Percentiles rank a stretch among this genome's conserved stretches.
These are phyloP conservation scores for Deroplatys truncata DNA, from an alignment of 2,888 invertebrate genomes.

Conservation along the genomic window DNA sequence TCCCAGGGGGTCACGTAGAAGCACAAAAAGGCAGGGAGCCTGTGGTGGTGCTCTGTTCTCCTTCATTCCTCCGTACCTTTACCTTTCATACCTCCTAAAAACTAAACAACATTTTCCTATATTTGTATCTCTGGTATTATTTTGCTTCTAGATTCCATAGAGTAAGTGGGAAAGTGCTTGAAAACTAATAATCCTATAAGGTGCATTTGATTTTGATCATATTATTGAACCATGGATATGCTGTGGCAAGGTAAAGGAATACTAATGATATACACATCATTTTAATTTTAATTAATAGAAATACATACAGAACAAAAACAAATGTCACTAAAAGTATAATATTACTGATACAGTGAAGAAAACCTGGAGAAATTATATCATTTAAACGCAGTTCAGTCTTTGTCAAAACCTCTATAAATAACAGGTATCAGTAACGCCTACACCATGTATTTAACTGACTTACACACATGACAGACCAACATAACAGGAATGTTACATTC, in stretches of 20 bases:
- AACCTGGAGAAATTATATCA: neutral
- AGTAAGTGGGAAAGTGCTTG: too few relatives aligned
- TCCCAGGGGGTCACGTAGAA: too few relatives aligned
- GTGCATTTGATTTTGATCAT: too few relatives aligned
- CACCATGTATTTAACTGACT: neutral
- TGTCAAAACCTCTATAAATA: neutral
- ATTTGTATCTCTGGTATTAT: too few relatives aligned
- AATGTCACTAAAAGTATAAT: neutral
- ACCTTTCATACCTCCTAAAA: too few relatives aligned
- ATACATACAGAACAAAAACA: neutral
- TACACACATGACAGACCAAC: neutral
- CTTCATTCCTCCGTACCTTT: too few relatives aligned
- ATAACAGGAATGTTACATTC: neutral
- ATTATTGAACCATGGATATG: neutral
- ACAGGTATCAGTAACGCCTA: neutral
- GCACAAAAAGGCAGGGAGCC: too few relatives aligned
- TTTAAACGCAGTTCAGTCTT: neutral
- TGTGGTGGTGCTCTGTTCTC: too few relatives aligned
- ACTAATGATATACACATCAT: neutral
- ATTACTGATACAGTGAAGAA: neutral
- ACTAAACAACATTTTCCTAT: too few relatives aligned
- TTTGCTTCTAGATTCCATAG: too few relatives aligned
- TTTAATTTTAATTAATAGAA: neutral
- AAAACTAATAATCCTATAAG: too few relatives aligned
- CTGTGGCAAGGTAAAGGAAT: neutral